phyloP scores from a whole-genome alignment of 53 echinoderm and acorn worm species.

The Henricia sp. region DNA sequence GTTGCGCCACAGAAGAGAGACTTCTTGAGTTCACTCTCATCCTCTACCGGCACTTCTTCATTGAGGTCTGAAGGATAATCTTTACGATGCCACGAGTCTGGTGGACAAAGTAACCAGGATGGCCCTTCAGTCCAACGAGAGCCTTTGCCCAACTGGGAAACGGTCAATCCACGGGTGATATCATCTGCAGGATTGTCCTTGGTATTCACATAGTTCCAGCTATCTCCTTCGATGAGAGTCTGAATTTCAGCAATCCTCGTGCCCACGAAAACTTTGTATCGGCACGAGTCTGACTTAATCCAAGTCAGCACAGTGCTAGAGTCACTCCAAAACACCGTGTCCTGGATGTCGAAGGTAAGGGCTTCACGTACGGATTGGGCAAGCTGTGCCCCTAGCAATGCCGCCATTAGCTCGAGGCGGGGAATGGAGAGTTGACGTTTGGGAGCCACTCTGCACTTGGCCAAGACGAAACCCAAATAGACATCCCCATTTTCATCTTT shows the following conservation, averaged over 20 bases:
- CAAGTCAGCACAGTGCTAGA: constrained; percentile 14
- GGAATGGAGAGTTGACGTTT: constrained; percentile 20
- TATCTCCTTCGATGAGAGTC: neutral
- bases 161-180: constrained; percentile 2
- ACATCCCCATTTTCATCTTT: neutral
- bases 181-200: constrained; percentile 25
- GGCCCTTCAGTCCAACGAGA: constrained; percentile 4
- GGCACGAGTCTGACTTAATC: constrained; percentile 28
- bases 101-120: neutral
- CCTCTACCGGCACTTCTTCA: constrained; percentile 5
- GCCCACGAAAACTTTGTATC: neutral
- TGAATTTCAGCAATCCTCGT: constrained; percentile 1
- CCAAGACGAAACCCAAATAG: constrained; percentile 2
- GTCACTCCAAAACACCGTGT: neutral
- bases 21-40: neutral
- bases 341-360: neutral
- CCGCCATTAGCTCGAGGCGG: constrained; percentile 8
- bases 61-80: too few species aligned
- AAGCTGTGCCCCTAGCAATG: constrained; percentile 7
- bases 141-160: neutral
- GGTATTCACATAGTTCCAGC: constrained; percentile 10
- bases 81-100: neutral
- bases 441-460: constrained; percentile 23
- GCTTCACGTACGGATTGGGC: neutral
- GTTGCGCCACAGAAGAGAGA: neutral